phyloP scores from a whole-genome alignment of 2,113 vertebrate species.

The Nanorana parkeri region DNA sequence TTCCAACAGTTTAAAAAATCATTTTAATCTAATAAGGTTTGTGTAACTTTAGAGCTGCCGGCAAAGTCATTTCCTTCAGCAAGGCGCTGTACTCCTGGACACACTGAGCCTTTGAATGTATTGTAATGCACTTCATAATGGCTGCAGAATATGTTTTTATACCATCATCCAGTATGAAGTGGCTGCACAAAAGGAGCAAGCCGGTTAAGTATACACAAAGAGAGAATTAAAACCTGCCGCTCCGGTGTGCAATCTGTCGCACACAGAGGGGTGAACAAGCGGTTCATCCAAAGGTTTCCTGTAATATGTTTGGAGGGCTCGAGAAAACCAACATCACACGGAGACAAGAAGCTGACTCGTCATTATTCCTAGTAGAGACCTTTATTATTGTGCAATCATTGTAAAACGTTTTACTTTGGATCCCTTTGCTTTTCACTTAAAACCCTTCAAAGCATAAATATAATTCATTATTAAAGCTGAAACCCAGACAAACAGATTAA shows the following conservation, averaged over 20 bases:
- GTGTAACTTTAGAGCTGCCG: too few species aligned
- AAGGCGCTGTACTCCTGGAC: constrained; percentile 19
- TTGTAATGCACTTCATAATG: constrained; percentile 32
- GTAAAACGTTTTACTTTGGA: not conserved
- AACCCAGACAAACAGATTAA: not conserved
- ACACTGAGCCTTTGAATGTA: constrained; percentile 8
- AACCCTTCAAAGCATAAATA: not conserved
- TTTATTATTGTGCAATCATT: constrained; percentile 35
- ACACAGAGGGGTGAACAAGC: constrained; percentile 10
- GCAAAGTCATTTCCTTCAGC: not conserved
- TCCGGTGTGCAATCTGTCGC: constrained; percentile 24
- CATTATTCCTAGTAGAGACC: constrained; percentile 9
- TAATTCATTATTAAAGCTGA: not conserved
- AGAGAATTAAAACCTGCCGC: constrained; percentile 23
- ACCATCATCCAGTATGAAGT: constrained; percentile 10
- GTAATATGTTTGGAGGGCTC: not conserved
- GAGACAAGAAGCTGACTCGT: not conserved
- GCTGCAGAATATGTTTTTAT: constrained; percentile 14
- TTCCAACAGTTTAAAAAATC: not conserved
- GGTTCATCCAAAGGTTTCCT: constrained; percentile 38
- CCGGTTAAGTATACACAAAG: constrained; percentile 22
- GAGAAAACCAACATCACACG: not conserved
- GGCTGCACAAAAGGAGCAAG: not conserved
- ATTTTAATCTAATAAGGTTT: too few species aligned
- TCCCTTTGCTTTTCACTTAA: constrained; percentile 1